Conservation (phyloP, 2,113 vertebrate species). For the Pica pica region DNA sequence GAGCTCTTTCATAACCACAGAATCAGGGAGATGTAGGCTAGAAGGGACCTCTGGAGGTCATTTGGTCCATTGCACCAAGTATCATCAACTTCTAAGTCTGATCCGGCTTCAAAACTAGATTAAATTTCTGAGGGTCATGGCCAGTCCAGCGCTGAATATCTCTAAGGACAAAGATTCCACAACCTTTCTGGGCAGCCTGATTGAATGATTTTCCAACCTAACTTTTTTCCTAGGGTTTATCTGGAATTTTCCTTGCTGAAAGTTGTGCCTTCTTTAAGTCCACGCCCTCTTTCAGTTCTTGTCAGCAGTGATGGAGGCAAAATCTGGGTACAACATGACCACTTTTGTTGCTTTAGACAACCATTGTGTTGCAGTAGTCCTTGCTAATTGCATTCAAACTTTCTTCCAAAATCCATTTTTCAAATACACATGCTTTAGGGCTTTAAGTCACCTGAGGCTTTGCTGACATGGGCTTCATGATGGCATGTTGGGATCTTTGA, state of each 20-base stretch:
- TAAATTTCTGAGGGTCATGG: neutral
- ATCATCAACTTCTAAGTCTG: neutral
- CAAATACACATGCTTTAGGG: neutral
- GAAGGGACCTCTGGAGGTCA: slow-evolving; percentile 36
- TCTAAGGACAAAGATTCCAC: neutral
- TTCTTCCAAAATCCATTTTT: neutral
- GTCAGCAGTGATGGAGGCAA: neutral
- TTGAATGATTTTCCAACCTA: neutral
- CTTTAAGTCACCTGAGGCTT: neutral
- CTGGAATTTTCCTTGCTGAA: neutral
- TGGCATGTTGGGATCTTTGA: neutral
- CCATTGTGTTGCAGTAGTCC: neutral
- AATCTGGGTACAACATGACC: neutral
- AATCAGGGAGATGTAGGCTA: neutral
- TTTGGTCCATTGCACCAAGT: neutral
- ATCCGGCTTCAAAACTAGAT: neutral
- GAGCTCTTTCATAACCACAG: neutral
- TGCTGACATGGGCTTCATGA: neutral
- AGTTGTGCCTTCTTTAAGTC: neutral
- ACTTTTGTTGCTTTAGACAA: neutral
- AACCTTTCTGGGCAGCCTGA: neutral
- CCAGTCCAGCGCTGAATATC: neutral
- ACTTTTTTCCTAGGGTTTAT: neutral
- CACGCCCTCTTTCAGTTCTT: neutral
- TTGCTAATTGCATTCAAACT: neutral